These are phyloP conservation scores for Urocitellus parryii DNA, from an alignment of 2,113 vertebrate species.

Conservation along the genomic window DNA sequence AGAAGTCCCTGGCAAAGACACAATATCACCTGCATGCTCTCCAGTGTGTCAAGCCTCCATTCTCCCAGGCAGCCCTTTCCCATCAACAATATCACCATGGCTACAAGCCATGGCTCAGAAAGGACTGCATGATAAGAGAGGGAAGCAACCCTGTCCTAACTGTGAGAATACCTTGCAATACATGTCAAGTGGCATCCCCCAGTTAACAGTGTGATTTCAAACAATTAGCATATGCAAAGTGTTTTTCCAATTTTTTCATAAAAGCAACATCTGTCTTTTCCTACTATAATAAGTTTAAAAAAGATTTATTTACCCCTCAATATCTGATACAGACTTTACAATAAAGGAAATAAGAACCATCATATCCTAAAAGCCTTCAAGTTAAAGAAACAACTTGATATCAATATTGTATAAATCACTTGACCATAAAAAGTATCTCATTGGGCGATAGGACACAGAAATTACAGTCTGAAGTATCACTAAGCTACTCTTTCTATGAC, in stretches of 20 bases:
- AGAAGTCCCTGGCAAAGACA: neutral
- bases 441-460: neutral
- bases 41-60: neutral
- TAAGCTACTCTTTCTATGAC: neutral
- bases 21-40: neutral
- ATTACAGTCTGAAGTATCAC: neutral
- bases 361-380: neutral
- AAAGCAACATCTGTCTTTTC: neutral
- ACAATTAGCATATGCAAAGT: neutral
- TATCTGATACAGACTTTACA: neutral
- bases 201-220: neutral
- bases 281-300: neutral
- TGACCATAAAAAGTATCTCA: neutral
- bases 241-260: neutral
- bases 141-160: neutral
- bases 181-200: neutral
- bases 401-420: no score
- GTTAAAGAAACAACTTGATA: neutral
- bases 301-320: neutral
- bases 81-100: neutral
- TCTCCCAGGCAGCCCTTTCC: neutral
- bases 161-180: neutral
- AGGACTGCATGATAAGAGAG: neutral
- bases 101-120: neutral
- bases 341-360: neutral